Conservation (phyloP, 2,888 invertebrate genomes). For the Mythimna pallens region DNA sequence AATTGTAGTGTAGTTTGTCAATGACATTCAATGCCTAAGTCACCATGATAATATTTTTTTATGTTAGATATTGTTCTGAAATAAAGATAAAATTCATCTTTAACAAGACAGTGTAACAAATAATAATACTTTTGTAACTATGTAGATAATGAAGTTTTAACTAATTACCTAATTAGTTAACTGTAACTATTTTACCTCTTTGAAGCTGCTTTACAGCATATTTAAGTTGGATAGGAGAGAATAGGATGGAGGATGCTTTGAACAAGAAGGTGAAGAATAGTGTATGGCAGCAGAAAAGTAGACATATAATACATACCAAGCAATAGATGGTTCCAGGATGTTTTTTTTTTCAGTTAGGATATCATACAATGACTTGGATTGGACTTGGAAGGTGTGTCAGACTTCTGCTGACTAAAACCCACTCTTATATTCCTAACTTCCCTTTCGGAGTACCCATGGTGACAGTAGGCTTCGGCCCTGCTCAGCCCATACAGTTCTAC, state of each 20-base stretch:
- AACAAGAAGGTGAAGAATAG: too few relatives aligned
- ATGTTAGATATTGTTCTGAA: background rate
- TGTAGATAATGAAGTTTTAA: slow-evolving; percentile 3
- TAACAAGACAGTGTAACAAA: slow-evolving; percentile 5
- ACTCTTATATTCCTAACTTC: too few relatives aligned
- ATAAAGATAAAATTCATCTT: background rate
- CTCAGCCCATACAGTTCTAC: too few relatives aligned
- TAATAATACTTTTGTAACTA: background rate
- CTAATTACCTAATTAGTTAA: slow-evolving; percentile 33
- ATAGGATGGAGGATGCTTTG: background rate
- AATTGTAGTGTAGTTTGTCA: background rate
- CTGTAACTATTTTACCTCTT: slow-evolving; percentile 17
- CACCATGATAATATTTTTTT: background rate
- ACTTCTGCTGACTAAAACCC: too few relatives aligned
- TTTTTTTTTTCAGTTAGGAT: too few relatives aligned
- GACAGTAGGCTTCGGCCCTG: too few relatives aligned
- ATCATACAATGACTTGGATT: too few relatives aligned
- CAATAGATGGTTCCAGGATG: background rate
- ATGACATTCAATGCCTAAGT: background rate
- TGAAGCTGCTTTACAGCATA: background rate
- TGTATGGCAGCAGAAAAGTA: background rate
- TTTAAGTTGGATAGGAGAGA: background rate
- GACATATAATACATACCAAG: background rate
- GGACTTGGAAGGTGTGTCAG: too few relatives aligned
- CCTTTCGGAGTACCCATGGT: too few relatives aligned